Conservation (phyloP, 2,113 vertebrate species). For the Naja naja region DNA sequence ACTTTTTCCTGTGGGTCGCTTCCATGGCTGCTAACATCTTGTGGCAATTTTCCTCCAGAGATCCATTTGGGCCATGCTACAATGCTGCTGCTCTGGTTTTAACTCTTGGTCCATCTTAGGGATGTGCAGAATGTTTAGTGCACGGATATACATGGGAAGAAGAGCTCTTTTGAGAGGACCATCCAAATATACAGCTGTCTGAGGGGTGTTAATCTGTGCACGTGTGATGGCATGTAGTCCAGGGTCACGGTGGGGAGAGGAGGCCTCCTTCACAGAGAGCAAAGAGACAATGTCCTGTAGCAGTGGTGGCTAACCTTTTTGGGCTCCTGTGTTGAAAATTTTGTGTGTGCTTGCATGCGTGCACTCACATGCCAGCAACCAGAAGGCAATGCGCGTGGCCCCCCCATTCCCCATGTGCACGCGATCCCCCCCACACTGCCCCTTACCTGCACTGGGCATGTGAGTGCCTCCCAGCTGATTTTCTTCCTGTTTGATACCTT, state of each 20-base stretch:
- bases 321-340: too few species aligned
- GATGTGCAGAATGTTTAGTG: neutral
- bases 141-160: neutral
- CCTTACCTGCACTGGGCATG: too few species aligned
- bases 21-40: neutral
- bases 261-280: neutral
- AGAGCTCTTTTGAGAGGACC: neutral
- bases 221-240: neutral
- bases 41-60: neutral
- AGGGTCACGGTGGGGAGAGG: fast-evolving
- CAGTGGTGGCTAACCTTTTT: too few species aligned
- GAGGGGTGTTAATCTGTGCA: neutral
- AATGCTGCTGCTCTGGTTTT: neutral
- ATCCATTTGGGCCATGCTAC: neutral
- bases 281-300: neutral
- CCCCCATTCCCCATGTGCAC: too few species aligned
- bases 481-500: too few species aligned
- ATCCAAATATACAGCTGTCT: neutral
- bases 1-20: neutral
- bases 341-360: too few species aligned
- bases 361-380: too few species aligned
- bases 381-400: too few species aligned
- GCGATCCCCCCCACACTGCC: too few species aligned
- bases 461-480: too few species aligned
- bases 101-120: neutral